Evolutionary conservation across 2,888 invertebrate species (phyloP).

Genomic region (Lithophane ornitopus): DNA sequence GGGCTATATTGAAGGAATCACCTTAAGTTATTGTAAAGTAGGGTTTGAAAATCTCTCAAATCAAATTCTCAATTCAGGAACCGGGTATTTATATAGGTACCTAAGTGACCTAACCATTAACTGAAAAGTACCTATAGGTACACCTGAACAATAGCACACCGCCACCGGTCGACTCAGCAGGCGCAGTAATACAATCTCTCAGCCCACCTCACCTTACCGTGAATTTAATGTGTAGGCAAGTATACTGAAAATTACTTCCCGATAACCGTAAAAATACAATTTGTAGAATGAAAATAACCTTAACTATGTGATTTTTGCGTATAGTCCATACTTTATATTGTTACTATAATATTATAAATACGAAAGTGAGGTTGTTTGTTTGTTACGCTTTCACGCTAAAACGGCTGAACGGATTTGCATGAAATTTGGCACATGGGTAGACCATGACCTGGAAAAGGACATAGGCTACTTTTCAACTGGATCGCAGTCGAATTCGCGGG

Average conservation of each 20-base stretch:
- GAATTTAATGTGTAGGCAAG: conserved; percentile 18
- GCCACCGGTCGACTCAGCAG: neutral
- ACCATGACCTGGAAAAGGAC: too few species aligned
- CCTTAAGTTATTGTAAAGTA: too few species aligned
- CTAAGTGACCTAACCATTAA: neutral
- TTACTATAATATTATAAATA: too few species aligned
- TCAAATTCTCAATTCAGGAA: too few species aligned
- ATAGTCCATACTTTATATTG: neutral
- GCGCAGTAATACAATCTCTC: neutral
- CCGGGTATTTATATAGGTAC: neutral
- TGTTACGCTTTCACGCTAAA: too few species aligned
- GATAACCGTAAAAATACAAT: conserved; percentile 44
- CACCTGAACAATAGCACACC: neutral
- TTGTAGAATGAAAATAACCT: conserved; percentile 54
- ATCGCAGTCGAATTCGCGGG: too few species aligned
- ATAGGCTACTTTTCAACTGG: too few species aligned
- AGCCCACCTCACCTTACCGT: neutral
- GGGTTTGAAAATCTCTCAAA: too few species aligned
- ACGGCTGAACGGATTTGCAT: too few species aligned
- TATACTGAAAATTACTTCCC: conserved; percentile 45
- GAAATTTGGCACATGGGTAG: too few species aligned
- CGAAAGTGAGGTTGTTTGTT: too few species aligned
- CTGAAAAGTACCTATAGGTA: neutral
- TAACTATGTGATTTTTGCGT: conserved; percentile 19
- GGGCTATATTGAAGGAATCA: too few species aligned